These are phyloP conservation scores for Anguilla japonica DNA, from an alignment of 2,113 vertebrate genomes.

Conservation along the genomic window DNA sequence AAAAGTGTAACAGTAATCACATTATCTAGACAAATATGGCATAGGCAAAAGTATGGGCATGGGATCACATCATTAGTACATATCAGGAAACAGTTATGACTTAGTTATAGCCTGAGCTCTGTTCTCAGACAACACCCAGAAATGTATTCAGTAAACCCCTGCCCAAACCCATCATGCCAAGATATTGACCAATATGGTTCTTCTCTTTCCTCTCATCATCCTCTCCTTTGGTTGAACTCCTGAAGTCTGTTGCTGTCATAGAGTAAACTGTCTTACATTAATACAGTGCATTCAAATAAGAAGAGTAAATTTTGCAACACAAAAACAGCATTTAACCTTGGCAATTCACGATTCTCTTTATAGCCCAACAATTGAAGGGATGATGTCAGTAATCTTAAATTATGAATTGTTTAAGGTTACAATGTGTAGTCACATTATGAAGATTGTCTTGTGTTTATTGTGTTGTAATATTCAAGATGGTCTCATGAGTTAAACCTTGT, in stretches of 20 bases:
- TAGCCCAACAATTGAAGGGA: no score
- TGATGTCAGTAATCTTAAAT: no score
- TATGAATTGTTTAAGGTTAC: no score
- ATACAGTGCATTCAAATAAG: background rate
- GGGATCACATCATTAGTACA: background rate
- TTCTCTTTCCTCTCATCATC: background rate
- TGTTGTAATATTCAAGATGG: no score
- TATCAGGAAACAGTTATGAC: constrained; percentile 9
- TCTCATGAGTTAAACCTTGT: no score
- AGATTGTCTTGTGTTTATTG: no score
- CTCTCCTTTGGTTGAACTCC: constrained; percentile 3
- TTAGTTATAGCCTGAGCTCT: background rate
- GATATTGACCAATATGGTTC: background rate
- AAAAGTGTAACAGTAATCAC: background rate
- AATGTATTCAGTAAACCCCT: background rate
- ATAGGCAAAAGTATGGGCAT: background rate
- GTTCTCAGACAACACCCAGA: constrained; percentile 5
- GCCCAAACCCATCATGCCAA: constrained; percentile 17
- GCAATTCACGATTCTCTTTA: no score
- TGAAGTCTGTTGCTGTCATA: background rate
- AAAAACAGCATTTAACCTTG: background rate
- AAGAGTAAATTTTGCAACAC: background rate
- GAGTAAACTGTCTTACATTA: background rate
- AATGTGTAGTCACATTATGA: no score
- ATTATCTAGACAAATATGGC: background rate